Base-by-base conservation (phyloP, 2,888 invertebrate species). In the Caenorhabditis panamensis region DNA sequence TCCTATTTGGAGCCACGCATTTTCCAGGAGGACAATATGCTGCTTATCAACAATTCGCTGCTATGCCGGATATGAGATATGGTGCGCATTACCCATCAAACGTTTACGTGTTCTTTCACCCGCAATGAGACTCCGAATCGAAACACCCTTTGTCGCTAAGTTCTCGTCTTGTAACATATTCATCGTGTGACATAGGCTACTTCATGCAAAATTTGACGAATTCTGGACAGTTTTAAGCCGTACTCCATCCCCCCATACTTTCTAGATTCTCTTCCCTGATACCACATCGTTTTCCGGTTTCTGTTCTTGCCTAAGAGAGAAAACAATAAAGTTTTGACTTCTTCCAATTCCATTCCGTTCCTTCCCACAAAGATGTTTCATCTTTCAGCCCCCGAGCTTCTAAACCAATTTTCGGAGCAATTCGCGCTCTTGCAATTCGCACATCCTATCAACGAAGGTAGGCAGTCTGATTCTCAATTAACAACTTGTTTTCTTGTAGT, bases 111-210 rank as follows among this genome's bases (percentile, higher is more conserved):
- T 11, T 73, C 36, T 51, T 73, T 26, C 36, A 58, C 66, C 37
- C 36, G 49, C 49, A 56, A 37, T 64, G 41, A 64, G 59, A 49
- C 47, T 59, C 11, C 1, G 9, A 49, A 56, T 63, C n/a, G 31
- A 31, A 31, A 31, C 31, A 26, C 36, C n/a, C n/a, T n/a, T 36
- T 72, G 63, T 64, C 53, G 47, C 41, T 16, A 51, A 59, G 58
- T 59, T 66, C 51, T 69, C 56, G 44, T 73, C 73, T 13, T 73
- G 73, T 73, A 66, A 51, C 59, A 73, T 64, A 51, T 73, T 58
- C 26, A 37, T 64, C 73, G 20, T 73, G 73, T 73, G 64, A 24
- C 51, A 73, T 73, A 64, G 49, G 63, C 28, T 13, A 64, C 24
- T 58, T 41, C 58, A 24, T 66, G 51, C 36, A 56, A 64, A 73